Percentiles rank a stretch among this genome's conserved stretches.
Evolutionary conservation across 2,888 invertebrate genomes (phyloP).

Genomic region (Clanis bilineata): DNA sequence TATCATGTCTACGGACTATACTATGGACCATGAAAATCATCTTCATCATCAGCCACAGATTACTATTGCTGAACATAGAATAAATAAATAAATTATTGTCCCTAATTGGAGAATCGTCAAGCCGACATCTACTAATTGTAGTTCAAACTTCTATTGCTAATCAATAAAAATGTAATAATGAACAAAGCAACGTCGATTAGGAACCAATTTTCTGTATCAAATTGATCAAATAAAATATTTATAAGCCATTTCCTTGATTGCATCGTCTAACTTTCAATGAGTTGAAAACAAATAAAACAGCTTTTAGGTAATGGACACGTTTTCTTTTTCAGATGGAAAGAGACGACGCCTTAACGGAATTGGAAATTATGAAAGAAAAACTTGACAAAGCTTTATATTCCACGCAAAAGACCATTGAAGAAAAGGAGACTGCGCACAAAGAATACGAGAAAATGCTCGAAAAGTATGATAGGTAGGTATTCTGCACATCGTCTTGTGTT

Average conservation of each 20-base stretch:
- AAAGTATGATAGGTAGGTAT: conserved; percentile 91
- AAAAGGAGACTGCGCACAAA: conserved; percentile 93
- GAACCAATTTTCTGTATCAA: background rate
- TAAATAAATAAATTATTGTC: too few relatives aligned
- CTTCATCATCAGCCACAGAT: too few relatives aligned
- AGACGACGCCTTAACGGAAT: conserved; percentile 92
- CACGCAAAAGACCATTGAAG: conserved; percentile 92
- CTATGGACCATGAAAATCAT: too few relatives aligned
- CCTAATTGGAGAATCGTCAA: too few relatives aligned
- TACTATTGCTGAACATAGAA: background rate
- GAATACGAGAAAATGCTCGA: conserved; percentile 96
- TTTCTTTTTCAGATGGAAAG: conserved; percentile 87
- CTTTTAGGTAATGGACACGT: background rate
- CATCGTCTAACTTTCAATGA: background rate
- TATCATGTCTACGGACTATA: too few relatives aligned
- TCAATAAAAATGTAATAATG: background rate
- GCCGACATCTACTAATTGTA: too few relatives aligned
- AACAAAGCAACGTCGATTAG: background rate
- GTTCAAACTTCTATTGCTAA: background rate
- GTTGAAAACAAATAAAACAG: background rate
- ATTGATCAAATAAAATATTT: background rate
- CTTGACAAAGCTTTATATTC: conserved; percentile 92
- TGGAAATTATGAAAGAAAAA: conserved; percentile 94
- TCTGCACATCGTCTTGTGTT: conserved; percentile 70
- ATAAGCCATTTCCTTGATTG: background rate